Base-by-base conservation (phyloP, 2,888 invertebrate genomes). In the Acrocera orbiculus region DNA sequence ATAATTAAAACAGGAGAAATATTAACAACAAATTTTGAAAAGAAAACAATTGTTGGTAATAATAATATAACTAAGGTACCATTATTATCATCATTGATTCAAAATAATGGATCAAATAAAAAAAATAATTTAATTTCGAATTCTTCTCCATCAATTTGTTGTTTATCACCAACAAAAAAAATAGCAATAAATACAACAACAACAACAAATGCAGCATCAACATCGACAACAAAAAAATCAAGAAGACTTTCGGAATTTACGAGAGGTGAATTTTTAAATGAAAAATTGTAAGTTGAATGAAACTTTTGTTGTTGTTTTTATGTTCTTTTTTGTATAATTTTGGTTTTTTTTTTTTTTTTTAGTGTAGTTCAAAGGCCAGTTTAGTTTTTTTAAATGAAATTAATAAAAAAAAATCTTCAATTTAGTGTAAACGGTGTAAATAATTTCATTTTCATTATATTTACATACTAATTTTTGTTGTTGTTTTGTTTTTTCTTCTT, bases 241-340 rank as follows among this genome's bases (percentile, higher is more conserved):
- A 51, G 61, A 37, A 56, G 61, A 46, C 53, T 61, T 47, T 61
- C 61, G 44, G 61, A 61, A 52, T 61, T 61, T 53, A 61, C 61
- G 48, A 52, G 59, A 43, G 61, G 61, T 50, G 61, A 61, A 60
- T 61, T 61, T 56, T 52, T 61, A 54, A 61, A 61, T 52, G 61
- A 61, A 58, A 61, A 61, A 59, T 49, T 50, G 61, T 61, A 59
- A 61, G 61, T 61, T 40, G 27, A 31, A 31, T 26, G 35, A 35
- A 33, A 32, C 25, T 38, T 22, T 34, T 37, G 35, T 34, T 37
- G 34, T 42, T 41, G 45, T 40, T 45, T 40, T 50, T 61, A 58
- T 32, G 27, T 26, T 25, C 13, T 16, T 20, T 16, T 27, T 15
- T 23, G 7, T 26, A 16, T 23, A 13, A 10, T n/a, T 34, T 34